Evolutionary conservation across 2,888 invertebrate species (phyloP).

Genomic region (Busseola fusca): DNA sequence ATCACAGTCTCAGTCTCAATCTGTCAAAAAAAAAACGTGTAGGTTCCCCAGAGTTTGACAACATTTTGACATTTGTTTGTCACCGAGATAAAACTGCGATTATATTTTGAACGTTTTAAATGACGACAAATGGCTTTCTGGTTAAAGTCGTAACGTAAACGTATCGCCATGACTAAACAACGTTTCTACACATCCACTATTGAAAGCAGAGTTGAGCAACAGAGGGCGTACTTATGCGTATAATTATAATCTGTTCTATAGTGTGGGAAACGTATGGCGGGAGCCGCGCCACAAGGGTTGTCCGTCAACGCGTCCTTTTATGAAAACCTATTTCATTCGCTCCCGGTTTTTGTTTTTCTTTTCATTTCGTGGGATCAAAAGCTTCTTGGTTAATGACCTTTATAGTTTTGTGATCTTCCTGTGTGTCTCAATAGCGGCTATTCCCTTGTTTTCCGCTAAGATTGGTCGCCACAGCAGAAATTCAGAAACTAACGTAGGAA

Average conservation of each 20-base stretch:
- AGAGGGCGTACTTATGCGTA: constrained; percentile 45
- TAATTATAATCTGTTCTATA: constrained; percentile 60
- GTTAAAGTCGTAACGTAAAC: constrained; percentile 19
- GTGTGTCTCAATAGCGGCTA: background rate
- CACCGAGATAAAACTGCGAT: too few relatives aligned
- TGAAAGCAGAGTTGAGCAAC: constrained; percentile 47
- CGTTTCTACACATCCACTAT: constrained; percentile 31
- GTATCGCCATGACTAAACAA: constrained; percentile 31
- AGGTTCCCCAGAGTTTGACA: too few relatives aligned
- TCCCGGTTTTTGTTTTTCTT: constrained; percentile 36
- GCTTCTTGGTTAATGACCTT: constrained; percentile 34
- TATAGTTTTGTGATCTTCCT: background rate
- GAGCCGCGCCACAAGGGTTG: constrained; percentile 64
- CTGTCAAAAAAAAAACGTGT: too few relatives aligned
- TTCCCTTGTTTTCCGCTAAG: constrained; percentile 1
- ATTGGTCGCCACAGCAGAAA: background rate
- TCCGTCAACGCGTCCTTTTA: constrained; percentile 63
- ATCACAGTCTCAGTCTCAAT: too few relatives aligned
- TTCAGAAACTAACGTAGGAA: background rate
- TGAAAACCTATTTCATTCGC: constrained; percentile 49
- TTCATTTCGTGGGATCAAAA: constrained; percentile 49
- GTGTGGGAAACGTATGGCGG: constrained; percentile 68
- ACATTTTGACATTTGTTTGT: too few relatives aligned
- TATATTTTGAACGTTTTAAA: too few relatives aligned
- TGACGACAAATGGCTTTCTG: too few relatives aligned